Conservation (phyloP, 2,113 vertebrate genomes). For the Myrmecobius fasciatus region DNA sequence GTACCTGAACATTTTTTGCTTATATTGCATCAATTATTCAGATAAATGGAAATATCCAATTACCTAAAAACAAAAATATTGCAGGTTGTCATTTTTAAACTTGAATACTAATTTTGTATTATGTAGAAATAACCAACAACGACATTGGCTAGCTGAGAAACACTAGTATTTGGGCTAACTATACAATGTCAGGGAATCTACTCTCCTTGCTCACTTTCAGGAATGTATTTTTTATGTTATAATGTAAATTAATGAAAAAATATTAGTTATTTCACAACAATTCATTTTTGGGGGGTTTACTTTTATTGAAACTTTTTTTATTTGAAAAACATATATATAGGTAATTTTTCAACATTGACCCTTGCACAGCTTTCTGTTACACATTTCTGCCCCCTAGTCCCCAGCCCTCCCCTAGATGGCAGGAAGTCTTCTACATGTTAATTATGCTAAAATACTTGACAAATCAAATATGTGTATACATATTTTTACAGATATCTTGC, state of each 20-base stretch:
- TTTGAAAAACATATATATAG: too few relatives aligned
- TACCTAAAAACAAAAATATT: conserved; percentile 25
- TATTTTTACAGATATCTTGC: too few relatives aligned
- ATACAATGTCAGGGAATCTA: not conserved
- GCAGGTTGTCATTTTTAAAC: not conserved
- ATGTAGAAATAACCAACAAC: not conserved
- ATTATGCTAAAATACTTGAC: too few relatives aligned
- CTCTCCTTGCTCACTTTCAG: not conserved
- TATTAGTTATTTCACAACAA: not conserved
- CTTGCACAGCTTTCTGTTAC: too few relatives aligned
- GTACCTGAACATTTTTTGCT: not conserved
- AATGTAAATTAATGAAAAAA: not conserved
- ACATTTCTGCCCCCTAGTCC: too few relatives aligned
- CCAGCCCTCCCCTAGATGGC: too few relatives aligned
- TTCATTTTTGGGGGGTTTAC: too few relatives aligned
- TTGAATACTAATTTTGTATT: not conserved
- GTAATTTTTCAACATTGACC: too few relatives aligned
- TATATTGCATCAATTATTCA: not conserved
- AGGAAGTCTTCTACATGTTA: too few relatives aligned
- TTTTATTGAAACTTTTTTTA: too few relatives aligned
- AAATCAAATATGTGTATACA: too few relatives aligned
- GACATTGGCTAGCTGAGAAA: not conserved
- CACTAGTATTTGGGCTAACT: not conserved
- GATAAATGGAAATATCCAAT: conserved; percentile 14
- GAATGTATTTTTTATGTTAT: not conserved